Evolutionary conservation across 2,797 vertebrate species (phyloP), one percentile per base, ranked within the genome.

Genomic region (Onychomys leucogaster): DNA sequence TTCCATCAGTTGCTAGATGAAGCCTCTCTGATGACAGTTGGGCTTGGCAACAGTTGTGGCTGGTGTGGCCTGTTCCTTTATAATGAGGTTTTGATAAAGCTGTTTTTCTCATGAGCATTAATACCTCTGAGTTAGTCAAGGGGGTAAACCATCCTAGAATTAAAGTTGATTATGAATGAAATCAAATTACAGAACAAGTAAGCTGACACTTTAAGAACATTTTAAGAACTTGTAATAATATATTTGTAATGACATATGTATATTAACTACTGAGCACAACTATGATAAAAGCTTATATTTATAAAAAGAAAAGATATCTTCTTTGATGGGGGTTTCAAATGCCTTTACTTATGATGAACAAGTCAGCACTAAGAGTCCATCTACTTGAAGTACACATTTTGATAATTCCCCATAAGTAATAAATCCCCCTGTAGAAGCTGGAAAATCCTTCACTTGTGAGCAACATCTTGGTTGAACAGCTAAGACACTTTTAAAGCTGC

Each of bases 131-230:
- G 73, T 94, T 99, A 93, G 63, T 98, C 71, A 99, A 98, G 92
- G 97, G 98, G 43, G 97, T 98, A 63, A 87, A 98, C 82, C 98
- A 99, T 67, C 98, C 98, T n/a, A 98, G 98, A 96, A 98, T 98
- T 83, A 98, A 98, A 98, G 98, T 98, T 94, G 98, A 98, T 77
- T 99, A 98, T 0, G 98, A 99, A 82, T 99, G 98, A 98, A 97
- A 98, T 89, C 98, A 99, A 97, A 98, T 92, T 95, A 96, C 98
- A 78, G 98, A 98, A 97, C 97, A 98, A 98, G 98, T 98, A 97
- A 98, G 96, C 6, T 95, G 73, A 71, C 11, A 2, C 23, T 96
- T 96, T 12, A 78, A 88, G 69, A 34, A 12, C 3, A 52, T 80
- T 92, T 67, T 92, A 34, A 93, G 41, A 34, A 87, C 16, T 78